These are phyloP conservation scores for Centropus unirufus DNA, from an alignment of 2,113 vertebrate genomes.

Conservation along the genomic window DNA sequence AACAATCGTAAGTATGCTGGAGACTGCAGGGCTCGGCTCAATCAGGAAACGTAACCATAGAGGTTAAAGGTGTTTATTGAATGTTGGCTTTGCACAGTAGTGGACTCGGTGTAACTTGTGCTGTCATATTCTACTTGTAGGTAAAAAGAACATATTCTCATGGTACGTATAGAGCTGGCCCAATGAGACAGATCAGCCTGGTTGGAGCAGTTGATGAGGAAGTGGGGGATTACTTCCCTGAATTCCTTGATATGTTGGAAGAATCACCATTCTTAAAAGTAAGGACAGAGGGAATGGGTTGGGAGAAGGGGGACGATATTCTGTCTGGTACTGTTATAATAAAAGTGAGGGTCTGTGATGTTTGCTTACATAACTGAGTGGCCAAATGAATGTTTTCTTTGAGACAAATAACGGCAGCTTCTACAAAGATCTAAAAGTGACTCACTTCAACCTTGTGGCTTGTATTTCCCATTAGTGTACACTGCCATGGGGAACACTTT, in stretches of 20 bases:
- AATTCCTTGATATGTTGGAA: constrained; percentile 94
- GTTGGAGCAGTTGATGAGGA: constrained; percentile 98
- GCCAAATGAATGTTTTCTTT: not conserved
- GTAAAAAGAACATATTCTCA: constrained; percentile 97
- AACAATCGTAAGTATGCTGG: not conserved
- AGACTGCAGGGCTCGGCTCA: not conserved
- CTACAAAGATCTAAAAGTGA: constrained; percentile 28
- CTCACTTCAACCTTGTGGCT: constrained; percentile 12
- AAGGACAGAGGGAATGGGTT: constrained; percentile 70
- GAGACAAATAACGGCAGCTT: not conserved
- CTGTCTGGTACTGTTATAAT: not conserved
- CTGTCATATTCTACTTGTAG: constrained; percentile 74
- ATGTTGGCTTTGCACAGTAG: not conserved
- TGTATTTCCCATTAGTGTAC: constrained; percentile 84
- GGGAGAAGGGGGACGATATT: not conserved
- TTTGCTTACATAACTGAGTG: not conserved
- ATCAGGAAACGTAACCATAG: not conserved
- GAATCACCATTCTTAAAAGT: constrained; percentile 97
- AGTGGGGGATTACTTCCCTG: constrained; percentile 97
- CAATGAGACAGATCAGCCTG: constrained; percentile 98
- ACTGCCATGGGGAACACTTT: constrained; percentile 94
- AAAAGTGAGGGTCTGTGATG: not conserved
- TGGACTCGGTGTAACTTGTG: not conserved
- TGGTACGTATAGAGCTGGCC: constrained; percentile 95
- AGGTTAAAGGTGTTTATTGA: not conserved